Evolutionary conservation across 1,140 invertebrate species (phyloP).

Genomic region (Drosophila biarmipes): DNA sequence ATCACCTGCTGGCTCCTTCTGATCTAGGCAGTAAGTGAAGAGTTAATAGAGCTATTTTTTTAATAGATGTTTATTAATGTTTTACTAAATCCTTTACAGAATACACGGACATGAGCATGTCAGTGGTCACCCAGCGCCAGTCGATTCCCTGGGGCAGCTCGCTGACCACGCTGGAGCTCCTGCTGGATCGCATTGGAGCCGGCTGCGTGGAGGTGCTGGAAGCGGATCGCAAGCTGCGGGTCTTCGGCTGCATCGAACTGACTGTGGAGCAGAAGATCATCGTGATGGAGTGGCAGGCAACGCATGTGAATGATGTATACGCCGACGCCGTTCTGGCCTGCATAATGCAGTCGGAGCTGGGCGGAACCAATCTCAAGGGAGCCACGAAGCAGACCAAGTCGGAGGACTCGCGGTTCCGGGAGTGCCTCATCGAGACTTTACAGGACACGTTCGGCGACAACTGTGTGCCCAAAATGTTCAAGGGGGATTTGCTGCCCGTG

Average conservation of each 20-base stretch:
- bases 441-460: constrained; percentile 98
- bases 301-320: constrained; percentile 98
- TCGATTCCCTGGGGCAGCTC: constrained; percentile 94
- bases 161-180: constrained; percentile 91
- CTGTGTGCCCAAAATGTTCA: constrained; percentile 97
- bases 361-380: constrained; percentile 87
- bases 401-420: constrained; percentile 95
- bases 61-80: no score
- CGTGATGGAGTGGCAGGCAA: constrained; percentile 96
- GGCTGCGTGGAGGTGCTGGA: constrained; percentile 91
- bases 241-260: constrained; percentile 92
- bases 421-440: constrained; percentile 96
- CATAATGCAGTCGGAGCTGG: constrained; percentile 90
- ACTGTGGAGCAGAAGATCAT: constrained; percentile 93
- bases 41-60: no score
- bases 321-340: constrained; percentile 96
- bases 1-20: constrained; percentile 95
- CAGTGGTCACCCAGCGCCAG: constrained; percentile 95
- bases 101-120: constrained; percentile 98
- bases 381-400: constrained; percentile 88
- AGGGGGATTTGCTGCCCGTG: constrained; percentile 94
- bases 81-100: constrained; percentile 85
- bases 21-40: constrained; percentile 93
- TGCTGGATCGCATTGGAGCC: constrained; percentile 92
- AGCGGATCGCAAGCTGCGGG: constrained; percentile 89